Base-by-base conservation (phyloP, 2,888 invertebrate species). In the Scelioninae gen. 1 region DNA sequence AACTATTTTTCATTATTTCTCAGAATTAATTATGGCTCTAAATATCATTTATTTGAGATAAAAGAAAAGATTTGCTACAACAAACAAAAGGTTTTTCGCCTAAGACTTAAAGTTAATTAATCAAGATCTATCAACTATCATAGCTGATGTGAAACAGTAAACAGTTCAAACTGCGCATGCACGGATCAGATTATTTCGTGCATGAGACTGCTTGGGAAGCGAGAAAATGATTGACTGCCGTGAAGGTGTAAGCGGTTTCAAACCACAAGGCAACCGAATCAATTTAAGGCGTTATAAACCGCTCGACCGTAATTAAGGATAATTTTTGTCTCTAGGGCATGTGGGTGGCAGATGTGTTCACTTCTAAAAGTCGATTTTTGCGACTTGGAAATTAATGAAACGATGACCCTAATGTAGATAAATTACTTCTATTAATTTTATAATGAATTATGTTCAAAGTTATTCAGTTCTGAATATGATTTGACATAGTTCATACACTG, bases 291-390 rank as follows among this genome's bases (percentile, higher is more conserved):
- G 86, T 87, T 88, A 87, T 87, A 87, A 88, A 86, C 86, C 82
- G 85, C 85, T 85, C 86, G 85, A 86, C 88, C 88, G 87, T 89
- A 87, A 90, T 90, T 90, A 90, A 88, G 62, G 89, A 89, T 90
- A 88, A 90, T 90, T 88, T 84, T 87, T 88, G 89, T 89, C 88
- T 90, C 88, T 88, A 88, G 23, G 89, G 90, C 88, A 86, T 87
- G 90, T 89, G 89, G 89, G 89, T 89, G 90, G 90, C 90, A 90
- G 90, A 90, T 90, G 90, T 85, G 85, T 84, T 69, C 83, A 85
- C 84, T 85, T 83, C 86, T 86, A 85, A 88, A 88, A 88, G 83
- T 62, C 74, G 85, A 88, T 53, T 63, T 16, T 31, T 85, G 86
- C 86, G 87, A 89, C 86, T 87, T 84, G 88, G 85, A 85, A 87